Conservation (phyloP, 2,888 invertebrate species). For the Melanophora roralis region DNA sequence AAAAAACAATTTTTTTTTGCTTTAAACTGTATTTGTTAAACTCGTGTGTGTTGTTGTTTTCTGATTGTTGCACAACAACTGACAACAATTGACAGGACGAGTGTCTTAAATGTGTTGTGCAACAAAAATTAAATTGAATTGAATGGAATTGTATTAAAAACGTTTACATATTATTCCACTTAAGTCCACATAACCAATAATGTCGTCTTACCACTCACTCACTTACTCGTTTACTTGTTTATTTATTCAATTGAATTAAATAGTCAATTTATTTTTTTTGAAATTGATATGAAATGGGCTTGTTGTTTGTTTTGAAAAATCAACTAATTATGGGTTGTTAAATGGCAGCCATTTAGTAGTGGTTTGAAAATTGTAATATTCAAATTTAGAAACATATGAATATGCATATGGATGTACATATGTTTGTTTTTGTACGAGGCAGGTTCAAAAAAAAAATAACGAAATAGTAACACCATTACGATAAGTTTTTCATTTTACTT, state of each 20-base stretch:
- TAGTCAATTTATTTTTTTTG: constrained; percentile 21
- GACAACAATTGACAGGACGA: constrained; percentile 53
- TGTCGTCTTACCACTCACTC: constrained; percentile 7
- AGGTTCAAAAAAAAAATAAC: no score
- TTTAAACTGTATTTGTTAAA: constrained; percentile 9
- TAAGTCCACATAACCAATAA: constrained; percentile 13
- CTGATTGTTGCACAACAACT: constrained; percentile 14
- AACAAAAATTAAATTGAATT: neutral
- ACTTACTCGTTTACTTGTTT: neutral
- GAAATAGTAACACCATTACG: no score
- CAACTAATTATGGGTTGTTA: constrained; percentile 66
- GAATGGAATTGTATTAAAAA: constrained; percentile 8
- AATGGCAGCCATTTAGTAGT: constrained; percentile 65
- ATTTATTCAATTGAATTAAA: constrained; percentile 10
- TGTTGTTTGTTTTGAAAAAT: constrained; percentile 65
- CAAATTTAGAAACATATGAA: neutral
- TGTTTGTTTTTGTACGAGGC: neutral
- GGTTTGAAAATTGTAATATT: constrained; percentile 13
- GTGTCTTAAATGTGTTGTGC: constrained; percentile 53
- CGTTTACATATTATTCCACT: constrained; percentile 13
- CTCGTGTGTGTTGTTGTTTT: neutral
- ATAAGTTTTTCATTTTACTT: no score
- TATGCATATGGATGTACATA: neutral
- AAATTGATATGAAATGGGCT: constrained; percentile 42
- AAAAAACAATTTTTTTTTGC: neutral